phyloP scores from a whole-genome alignment of 2,113 vertebrate genomes.

The Cephalopterus ornatus region DNA sequence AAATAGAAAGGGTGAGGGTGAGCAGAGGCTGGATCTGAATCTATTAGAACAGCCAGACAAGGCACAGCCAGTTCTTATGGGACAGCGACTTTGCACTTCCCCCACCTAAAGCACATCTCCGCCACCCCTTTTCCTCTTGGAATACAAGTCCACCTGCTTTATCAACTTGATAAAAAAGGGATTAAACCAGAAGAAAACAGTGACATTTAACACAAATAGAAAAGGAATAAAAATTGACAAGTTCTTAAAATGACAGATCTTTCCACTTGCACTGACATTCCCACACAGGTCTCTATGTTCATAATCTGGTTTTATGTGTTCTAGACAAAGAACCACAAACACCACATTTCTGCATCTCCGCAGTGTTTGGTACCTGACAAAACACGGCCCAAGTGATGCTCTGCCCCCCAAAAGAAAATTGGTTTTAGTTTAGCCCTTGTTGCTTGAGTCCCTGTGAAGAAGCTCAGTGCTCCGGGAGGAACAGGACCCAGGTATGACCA shows the following conservation, averaged over 20 bases:
- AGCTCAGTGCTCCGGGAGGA: fast-evolving
- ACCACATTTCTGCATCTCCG: neutral
- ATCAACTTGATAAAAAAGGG: neutral
- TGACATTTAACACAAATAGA: neutral
- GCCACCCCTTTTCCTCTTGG: neutral
- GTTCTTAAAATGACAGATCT: neutral
- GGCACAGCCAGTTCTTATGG: neutral
- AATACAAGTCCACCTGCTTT: too few relatives aligned
- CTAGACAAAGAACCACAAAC: neutral
- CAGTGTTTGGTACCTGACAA: neutral
- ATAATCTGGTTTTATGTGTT: fast-evolving
- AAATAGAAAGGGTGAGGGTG: neutral
- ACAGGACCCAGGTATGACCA: neutral
- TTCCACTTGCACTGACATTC: fast-evolving
- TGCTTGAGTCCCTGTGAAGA: fast-evolving
- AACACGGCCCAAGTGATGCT: neutral
- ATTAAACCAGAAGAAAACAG: neutral
- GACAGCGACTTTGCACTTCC: neutral
- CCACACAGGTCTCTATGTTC: fast-evolving
- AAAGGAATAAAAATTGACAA: neutral
- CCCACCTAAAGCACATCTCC: neutral
- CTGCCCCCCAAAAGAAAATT: neutral
- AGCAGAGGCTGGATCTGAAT: neutral
- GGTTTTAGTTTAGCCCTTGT: neutral
- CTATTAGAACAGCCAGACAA: neutral